Percentiles rank a stretch among this genome's conserved stretches.
These are phyloP conservation scores for Hassar affinis DNA, from an alignment of 2,113 vertebrate genomes.

Conservation along the genomic window DNA sequence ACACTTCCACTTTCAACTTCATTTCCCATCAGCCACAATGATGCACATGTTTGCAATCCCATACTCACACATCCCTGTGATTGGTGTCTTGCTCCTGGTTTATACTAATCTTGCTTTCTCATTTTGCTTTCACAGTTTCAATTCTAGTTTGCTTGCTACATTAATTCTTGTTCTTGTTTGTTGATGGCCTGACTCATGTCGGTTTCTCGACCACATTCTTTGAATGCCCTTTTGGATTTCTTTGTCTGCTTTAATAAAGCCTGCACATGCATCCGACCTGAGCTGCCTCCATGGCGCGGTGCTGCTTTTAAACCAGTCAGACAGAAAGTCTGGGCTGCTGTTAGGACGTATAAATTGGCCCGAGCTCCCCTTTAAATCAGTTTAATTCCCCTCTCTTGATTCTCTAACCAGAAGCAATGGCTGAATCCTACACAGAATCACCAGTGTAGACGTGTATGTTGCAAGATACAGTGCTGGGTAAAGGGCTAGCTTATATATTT, in stretches of 20 bases:
- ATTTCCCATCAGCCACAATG: neutral
- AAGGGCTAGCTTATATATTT: slow-evolving; percentile 32
- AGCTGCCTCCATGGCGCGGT: neutral
- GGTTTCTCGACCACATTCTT: neutral
- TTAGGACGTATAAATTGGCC: slow-evolving; percentile 56
- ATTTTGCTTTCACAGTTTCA: neutral
- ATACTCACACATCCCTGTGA: neutral
- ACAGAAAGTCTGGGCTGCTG: neutral
- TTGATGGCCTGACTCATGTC: neutral
- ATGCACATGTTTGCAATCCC: neutral
- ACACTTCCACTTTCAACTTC: neutral
- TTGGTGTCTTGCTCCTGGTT: neutral
- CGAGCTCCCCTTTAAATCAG: slow-evolving; percentile 67
- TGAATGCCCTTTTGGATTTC: neutral
- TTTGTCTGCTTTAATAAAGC: neutral
- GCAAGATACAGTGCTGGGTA: slow-evolving; percentile 39
- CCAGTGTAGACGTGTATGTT: slow-evolving; percentile 60
- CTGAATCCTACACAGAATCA: slow-evolving; percentile 53
- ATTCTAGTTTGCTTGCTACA: neutral
- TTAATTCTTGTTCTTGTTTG: neutral
- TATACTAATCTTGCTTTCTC: neutral
- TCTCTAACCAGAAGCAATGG: slow-evolving; percentile 59
- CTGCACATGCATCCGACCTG: neutral
- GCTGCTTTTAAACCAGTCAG: slow-evolving; percentile 17
- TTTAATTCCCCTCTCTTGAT: slow-evolving; percentile 65